Base-by-base conservation (phyloP, 2,888 invertebrate species). In the Saturnia japonica region DNA sequence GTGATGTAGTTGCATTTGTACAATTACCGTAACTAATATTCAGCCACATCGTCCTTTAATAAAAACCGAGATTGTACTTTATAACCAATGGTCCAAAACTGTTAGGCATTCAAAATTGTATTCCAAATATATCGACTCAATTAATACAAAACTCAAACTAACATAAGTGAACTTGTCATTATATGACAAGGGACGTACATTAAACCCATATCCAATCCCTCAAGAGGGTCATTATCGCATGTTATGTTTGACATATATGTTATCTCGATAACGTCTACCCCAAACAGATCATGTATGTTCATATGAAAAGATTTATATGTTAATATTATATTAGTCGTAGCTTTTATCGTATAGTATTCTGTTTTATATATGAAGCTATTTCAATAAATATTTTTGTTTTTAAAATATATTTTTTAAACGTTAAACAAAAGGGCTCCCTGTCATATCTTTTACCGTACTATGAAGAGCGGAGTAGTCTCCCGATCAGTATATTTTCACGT, bases 221-320 rank as follows among this genome's bases (percentile, higher is more conserved):
- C 64, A 64, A 34, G 64, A 64, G 34, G 64, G 40, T 64, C 64
- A 64, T 64, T 64, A 64, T 64, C 64, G n/a, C 64, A 64, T 62
- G 60, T 64, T 64, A 64, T 40, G 40, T 64, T 64, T 64, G 64
- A 64, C 64, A 64, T 64, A 64, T 64, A 64, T 40, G 40, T 64
- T 64, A 40, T 64, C 19, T 64, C 12, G 64, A 64, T 64, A 40
- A 64, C 64, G 19, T 64, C 64, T 40, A 40, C 34, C 19, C 40
- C 40, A 34, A 16, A 64, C 40, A 64, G 57, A 57, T 57, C 12
- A 57, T 57, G 25, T 57, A 2, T 25, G 12, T 25, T 57, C 25
- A 25, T 57, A 57, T 51, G 19, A 19, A 51, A 2, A 43, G 9
- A 43, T 43, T 43, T 43, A 43, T 54, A 9, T 54, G 22, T 8